phyloP scores from a whole-genome alignment of 1,140 invertebrate genomes.

The Diuraphis noxia region DNA sequence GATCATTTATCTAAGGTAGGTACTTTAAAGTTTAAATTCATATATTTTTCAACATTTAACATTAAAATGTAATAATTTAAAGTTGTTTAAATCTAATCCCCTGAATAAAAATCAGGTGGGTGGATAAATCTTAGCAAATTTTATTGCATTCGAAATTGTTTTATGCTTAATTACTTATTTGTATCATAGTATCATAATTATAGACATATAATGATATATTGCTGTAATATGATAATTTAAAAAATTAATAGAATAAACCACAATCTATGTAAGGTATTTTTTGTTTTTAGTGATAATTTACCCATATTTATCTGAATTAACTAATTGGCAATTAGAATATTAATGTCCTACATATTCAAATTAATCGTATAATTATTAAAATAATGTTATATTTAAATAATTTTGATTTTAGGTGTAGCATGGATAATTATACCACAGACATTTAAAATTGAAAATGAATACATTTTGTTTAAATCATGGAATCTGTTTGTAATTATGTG shows the following conservation, averaged over 20 bases:
- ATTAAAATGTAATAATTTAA: too few species aligned
- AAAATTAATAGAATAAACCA: neutral
- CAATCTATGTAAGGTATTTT: neutral
- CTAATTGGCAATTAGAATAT: neutral
- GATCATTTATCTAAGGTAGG: too few species aligned
- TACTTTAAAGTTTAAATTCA: neutral
- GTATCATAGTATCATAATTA: neutral
- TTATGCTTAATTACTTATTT: neutral
- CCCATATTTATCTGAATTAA: neutral
- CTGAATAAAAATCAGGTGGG: neutral
- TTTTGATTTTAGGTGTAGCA: conserved; percentile 68
- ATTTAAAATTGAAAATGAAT: conserved; percentile 55
- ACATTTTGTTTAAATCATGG: conserved; percentile 86
- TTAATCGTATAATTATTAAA: neutral
- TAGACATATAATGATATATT: neutral
- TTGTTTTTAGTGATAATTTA: neutral
- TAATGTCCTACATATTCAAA: neutral
- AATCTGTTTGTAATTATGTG: conserved; percentile 86
- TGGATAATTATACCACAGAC: conserved; percentile 80
- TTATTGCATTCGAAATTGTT: too few species aligned
- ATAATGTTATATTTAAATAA: neutral
- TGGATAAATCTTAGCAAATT: too few species aligned
- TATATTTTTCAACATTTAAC: neutral
- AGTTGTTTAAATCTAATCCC: neutral
- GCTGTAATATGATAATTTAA: neutral